A percentile compares a stretch with the other conserved stretches of the same genome.
phyloP scores from a whole-genome alignment of 2,113 vertebrate species.

The Boulengeromyrus knoepffleri region DNA sequence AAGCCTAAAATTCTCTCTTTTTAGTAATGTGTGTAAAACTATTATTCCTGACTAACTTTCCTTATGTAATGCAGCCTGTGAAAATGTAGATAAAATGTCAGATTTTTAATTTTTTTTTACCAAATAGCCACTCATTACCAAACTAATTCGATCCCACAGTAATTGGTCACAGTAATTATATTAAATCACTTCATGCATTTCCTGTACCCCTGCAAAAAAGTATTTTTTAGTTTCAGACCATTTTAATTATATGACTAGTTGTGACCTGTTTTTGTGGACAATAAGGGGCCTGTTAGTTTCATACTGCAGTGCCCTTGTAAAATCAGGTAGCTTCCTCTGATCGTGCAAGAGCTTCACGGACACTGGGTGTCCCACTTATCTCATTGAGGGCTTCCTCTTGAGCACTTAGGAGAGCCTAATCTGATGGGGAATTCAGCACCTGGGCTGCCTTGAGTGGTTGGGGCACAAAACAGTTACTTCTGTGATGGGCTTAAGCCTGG shows the following conservation, averaged over 20 bases:
- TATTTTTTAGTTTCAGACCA: neutral
- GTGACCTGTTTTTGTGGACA: neutral
- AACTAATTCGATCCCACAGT: neutral
- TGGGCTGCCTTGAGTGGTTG: neutral
- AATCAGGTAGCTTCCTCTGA: neutral
- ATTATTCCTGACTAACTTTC: neutral
- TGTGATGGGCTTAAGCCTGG: neutral
- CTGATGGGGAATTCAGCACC: neutral
- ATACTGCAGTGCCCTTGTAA: too few species aligned
- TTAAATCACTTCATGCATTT: constrained; percentile 3
- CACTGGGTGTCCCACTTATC: neutral
- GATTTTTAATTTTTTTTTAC: neutral
- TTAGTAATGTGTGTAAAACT: neutral
- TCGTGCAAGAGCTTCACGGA: neutral
- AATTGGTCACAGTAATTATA: neutral
- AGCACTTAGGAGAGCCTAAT: neutral
- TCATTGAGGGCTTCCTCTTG: neutral
- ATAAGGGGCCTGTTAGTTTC: neutral
- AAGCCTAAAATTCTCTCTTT: constrained; percentile 3
- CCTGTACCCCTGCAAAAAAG: neutral
- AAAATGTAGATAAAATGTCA: constrained; percentile 18
- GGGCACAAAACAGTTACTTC: neutral
- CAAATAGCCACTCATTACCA: constrained; percentile 10
- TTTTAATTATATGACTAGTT: neutral
- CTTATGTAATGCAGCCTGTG: constrained; percentile 2